Base-by-base conservation (phyloP, 2,797 vertebrate species). In the Saxicola maurus region DNA sequence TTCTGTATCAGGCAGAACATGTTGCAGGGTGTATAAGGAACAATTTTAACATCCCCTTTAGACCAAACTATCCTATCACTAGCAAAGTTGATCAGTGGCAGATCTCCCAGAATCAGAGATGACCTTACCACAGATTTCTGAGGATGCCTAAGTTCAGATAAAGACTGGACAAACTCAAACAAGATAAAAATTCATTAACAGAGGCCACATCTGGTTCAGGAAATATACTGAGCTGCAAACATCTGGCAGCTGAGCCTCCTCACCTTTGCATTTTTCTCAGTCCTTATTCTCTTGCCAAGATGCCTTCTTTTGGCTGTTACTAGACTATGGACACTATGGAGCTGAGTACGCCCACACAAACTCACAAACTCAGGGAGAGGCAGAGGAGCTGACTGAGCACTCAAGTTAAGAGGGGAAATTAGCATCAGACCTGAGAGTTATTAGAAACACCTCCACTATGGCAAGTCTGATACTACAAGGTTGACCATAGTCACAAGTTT, bases 401-500 rank as follows among this genome's bases (percentile, higher is more conserved):
- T 51, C n/a, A 27, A 40, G 21, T 21, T 53, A 65, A 52, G 18
- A 64, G 9, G 11, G 77, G 13, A 91, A n/a, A 61, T 51, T 2
- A 51, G 5, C 11, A 53, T 30, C 49, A 76, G 45, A 73, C 9
- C 30, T 48, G 2, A 25, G 30, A 55, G 10, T 23, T 28, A 28
- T 3, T 9, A 64, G 28, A 65, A 86, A 61, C 11, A 61, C 6
- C 6, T 68, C 48, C 3, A 3, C 51, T 65, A 13, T 2, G 3
- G 23, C 4, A 55, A 55, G 23, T 13, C 35, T 37, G 17, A 51
- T 42, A 72, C 38, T 16, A 42, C 10, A 65, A 68, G 19, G 33
- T 0, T 78, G 59, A 86, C 45, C 49, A 49, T 0, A 75, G 38
- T 17, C 13, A 40, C 0, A 1, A 65, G 7, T 2, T 25, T 42